These are phyloP conservation scores for Pollenia amentaria DNA, from an alignment of 2,888 invertebrate species.

Conservation along the genomic window DNA sequence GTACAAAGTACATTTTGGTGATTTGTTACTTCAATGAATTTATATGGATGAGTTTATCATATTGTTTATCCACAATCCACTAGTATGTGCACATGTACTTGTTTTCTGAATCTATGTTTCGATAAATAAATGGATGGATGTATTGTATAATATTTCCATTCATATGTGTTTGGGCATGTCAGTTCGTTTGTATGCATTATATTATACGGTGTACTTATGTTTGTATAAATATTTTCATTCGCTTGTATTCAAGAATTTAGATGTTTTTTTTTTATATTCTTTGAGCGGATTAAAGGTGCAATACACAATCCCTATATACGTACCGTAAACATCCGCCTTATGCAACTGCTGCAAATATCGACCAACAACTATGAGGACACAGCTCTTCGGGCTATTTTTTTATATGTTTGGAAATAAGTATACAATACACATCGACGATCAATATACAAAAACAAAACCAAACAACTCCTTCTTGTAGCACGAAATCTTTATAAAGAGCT, in stretches of 20 bases:
- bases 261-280: slow-evolving; percentile 57
- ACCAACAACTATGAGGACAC: slow-evolving; percentile 78
- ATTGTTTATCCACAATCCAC: too few species aligned
- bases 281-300: slow-evolving; percentile 82
- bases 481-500: slow-evolving; percentile 64
- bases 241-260: slow-evolving; percentile 65
- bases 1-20: too few species aligned
- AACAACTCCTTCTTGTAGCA: slow-evolving; percentile 68
- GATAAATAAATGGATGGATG: too few species aligned
- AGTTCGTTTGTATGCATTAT: too few species aligned
- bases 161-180: too few species aligned
- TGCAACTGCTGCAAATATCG: slow-evolving; percentile 81
- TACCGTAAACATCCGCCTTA: slow-evolving; percentile 82
- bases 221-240: slow-evolving; percentile 38
- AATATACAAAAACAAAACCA: slow-evolving; percentile 48
- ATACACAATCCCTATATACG: slow-evolving; percentile 76
- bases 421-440: slow-evolving; percentile 55
- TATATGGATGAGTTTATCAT: too few species aligned
- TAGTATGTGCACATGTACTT: too few species aligned
- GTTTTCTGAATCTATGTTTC: too few species aligned
- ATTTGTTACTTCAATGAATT: too few species aligned
- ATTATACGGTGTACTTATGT: not conserved
- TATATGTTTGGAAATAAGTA: slow-evolving; percentile 63
- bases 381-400: slow-evolving; percentile 79
- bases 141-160: too few species aligned